phyloP scores from a whole-genome alignment of 92 coral and sea anemone species.

The Paramuricea clavata region DNA sequence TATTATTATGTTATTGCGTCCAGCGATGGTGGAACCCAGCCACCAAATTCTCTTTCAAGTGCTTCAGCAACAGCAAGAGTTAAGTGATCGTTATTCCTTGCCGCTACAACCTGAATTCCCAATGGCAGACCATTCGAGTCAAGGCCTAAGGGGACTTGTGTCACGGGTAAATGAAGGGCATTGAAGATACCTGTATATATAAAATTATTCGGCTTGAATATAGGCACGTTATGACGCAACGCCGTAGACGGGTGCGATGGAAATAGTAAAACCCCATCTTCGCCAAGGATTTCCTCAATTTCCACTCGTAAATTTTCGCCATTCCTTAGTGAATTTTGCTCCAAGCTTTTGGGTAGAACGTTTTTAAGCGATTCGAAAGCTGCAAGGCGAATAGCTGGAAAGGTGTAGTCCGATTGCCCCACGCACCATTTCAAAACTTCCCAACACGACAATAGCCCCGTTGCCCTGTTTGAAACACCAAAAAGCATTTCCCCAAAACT shows the following conservation, averaged over 20 bases:
- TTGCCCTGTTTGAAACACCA: slow-evolving; percentile 58
- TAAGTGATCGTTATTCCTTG: slow-evolving; percentile 81
- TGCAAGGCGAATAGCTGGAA: slow-evolving; percentile 93
- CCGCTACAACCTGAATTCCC: slow-evolving; percentile 87
- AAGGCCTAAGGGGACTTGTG: slow-evolving; percentile 90
- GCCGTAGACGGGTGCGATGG: slow-evolving; percentile 93
- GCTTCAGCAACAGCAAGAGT: slow-evolving; percentile 87
- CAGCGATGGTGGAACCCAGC: slow-evolving; percentile 70
- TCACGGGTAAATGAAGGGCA: slow-evolving; percentile 88
- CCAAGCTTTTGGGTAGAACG: slow-evolving; percentile 73
- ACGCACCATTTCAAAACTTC: slow-evolving; percentile 84
- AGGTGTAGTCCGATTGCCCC: slow-evolving; percentile 82
- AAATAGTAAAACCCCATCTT: slow-evolving; percentile 83
- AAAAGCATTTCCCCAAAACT: slow-evolving; percentile 90
- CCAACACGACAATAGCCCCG: slow-evolving; percentile 73
- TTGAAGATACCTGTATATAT: slow-evolving; percentile 93
- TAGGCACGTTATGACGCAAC: slow-evolving; percentile 80
- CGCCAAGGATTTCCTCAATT: slow-evolving; percentile 82
- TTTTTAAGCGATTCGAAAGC: slow-evolving; percentile 81
- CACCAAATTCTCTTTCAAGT: slow-evolving; percentile 84
- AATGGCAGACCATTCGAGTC: slow-evolving; percentile 82
- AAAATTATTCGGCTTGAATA: slow-evolving; percentile 83
- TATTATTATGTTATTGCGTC: too few relatives aligned
- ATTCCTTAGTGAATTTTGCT: slow-evolving; percentile 72
- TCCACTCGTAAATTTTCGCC: slow-evolving; percentile 81